These are phyloP conservation scores for Trididemnum nubilum DNA, from an alignment of 23 tunicate species.

Conservation along the genomic window DNA sequence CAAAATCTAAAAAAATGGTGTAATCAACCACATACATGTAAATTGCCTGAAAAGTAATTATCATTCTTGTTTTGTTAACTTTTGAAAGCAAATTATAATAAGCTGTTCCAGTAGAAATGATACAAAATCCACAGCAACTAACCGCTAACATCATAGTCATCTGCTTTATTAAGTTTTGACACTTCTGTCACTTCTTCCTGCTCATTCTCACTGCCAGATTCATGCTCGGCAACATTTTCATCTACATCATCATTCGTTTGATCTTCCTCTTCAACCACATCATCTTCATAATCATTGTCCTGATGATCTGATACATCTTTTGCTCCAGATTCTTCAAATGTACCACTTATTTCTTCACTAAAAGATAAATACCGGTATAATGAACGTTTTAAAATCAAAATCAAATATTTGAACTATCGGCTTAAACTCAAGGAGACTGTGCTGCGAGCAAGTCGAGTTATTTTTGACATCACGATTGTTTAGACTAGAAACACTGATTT, in stretches of 20 bases:
- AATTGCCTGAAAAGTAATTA: too few species aligned
- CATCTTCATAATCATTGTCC: slow-evolving; percentile 70
- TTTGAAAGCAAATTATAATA: too few species aligned
- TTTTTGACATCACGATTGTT: too few species aligned
- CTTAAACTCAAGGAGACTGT: too few species aligned
- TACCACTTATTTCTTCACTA: not conserved
- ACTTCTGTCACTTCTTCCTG: slow-evolving; percentile 46
- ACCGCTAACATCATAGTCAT: slow-evolving; percentile 78
- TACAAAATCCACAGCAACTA: too few species aligned
- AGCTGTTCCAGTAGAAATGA: too few species aligned
- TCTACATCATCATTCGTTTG: slow-evolving; percentile 61
- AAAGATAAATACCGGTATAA: not conserved
- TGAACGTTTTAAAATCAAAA: not conserved
- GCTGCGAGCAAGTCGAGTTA: too few species aligned
- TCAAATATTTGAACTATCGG: too few species aligned
- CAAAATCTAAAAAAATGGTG: too few species aligned
- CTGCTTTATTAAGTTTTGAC: slow-evolving; percentile 51
- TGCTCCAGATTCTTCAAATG: not conserved
- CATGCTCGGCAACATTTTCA: slow-evolving; percentile 88
- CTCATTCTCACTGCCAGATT: slow-evolving; percentile 68
- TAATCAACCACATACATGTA: too few species aligned
- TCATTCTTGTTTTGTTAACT: too few species aligned
- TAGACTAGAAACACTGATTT: too few species aligned
- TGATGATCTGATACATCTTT: not conserved
- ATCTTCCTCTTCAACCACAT: slow-evolving; percentile 62